Conservation (phyloP, 2,113 vertebrate species). For the Ceratotherium simum region DNA sequence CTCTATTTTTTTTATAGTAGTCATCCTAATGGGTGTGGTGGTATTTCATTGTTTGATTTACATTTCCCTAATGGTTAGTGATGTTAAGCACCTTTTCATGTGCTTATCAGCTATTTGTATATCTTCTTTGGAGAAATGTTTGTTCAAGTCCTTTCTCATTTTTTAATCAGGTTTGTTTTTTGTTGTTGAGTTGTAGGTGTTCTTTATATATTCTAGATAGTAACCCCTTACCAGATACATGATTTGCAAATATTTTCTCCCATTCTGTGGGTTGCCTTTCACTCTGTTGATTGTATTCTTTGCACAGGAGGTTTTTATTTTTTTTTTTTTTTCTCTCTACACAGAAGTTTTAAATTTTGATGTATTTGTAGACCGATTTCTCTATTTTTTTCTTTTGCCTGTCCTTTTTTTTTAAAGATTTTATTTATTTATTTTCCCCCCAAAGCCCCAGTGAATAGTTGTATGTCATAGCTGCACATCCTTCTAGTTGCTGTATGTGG, state of each 20-base stretch:
- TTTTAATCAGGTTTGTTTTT: background rate
- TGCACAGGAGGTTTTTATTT: background rate
- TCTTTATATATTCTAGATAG: background rate
- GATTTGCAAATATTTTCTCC: background rate
- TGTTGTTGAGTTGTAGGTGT: background rate
- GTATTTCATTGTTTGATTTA: background rate
- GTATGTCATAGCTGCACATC: too few relatives aligned
- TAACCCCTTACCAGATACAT: background rate
- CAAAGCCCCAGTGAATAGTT: too few relatives aligned
- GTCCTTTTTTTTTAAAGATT: too few relatives aligned
- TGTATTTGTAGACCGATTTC: background rate
- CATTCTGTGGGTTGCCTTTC: background rate
- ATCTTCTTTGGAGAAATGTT: background rate
- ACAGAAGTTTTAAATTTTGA: background rate
- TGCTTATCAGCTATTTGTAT: background rate
- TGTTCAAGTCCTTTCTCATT: background rate
- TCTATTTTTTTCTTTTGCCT: background rate
- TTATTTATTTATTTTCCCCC: too few relatives aligned
- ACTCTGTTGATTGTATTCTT: background rate
- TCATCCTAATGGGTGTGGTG: background rate
- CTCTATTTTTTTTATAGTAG: background rate
- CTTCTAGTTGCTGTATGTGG: too few relatives aligned
- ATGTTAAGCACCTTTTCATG: background rate
- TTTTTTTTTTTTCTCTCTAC: background rate
- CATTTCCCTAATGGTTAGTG: background rate